A percentile compares a stretch with the other conserved stretches of the same genome.
phyloP scores from a whole-genome alignment of 1,140 invertebrate species.

The Apis mellifera region DNA sequence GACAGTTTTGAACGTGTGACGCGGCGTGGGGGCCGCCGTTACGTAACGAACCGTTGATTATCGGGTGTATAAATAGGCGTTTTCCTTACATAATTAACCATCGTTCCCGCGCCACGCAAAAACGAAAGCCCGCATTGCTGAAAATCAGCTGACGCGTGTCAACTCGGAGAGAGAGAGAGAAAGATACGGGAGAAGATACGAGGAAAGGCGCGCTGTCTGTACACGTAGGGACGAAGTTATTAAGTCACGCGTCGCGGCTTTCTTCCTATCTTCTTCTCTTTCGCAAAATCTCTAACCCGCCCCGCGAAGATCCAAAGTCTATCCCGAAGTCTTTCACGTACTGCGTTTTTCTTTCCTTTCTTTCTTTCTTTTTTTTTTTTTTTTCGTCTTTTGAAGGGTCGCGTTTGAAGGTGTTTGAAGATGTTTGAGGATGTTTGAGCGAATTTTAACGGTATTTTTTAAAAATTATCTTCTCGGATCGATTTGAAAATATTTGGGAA shows the following conservation, averaged over 20 bases:
- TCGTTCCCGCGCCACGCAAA: background rate
- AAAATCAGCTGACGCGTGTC: slow-evolving; percentile 68
- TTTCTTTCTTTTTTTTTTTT: too few relatives aligned
- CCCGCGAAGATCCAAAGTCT: too few relatives aligned
- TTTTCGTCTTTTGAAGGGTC: too few relatives aligned
- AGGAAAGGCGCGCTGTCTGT: slow-evolving; percentile 56
- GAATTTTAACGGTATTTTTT: too few relatives aligned
- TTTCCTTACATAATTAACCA: slow-evolving; percentile 49
- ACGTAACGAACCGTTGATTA: slow-evolving; percentile 36
- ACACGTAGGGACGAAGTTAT: background rate
- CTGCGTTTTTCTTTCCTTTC: too few relatives aligned
- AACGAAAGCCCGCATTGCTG: slow-evolving; percentile 56
- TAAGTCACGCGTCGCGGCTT: slow-evolving; percentile 7
- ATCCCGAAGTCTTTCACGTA: too few relatives aligned
- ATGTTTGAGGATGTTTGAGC: too few relatives aligned
- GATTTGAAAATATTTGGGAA: too few relatives aligned
- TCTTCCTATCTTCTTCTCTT: too few relatives aligned
- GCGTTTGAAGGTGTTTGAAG: too few relatives aligned
- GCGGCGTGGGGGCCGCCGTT: background rate
- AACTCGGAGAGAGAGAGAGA: slow-evolving; percentile 1
- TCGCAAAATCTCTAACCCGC: too few relatives aligned
- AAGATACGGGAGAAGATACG: slow-evolving; percentile 44
- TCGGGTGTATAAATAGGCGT: slow-evolving; percentile 41
- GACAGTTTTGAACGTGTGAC: slow-evolving; percentile 21
- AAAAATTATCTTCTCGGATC: too few relatives aligned